phyloP scores from a whole-genome alignment of 1,140 invertebrate species.

The Heliothis subflexa region DNA sequence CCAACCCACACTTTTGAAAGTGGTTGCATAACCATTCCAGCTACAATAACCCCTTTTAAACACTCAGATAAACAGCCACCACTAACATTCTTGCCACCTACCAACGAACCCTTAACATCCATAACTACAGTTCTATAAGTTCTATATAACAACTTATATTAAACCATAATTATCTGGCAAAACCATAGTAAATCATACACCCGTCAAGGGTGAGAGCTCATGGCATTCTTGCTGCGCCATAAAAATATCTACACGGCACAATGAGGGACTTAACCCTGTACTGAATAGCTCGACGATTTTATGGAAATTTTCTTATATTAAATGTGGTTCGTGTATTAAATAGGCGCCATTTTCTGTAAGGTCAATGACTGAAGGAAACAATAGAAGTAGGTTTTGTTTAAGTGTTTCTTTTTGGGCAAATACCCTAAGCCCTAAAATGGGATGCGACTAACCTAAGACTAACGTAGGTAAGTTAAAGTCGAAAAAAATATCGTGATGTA shows the following conservation, averaged over 20 bases:
- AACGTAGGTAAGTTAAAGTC: no score
- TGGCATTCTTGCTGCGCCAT: constrained; percentile 6
- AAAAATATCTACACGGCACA: constrained; percentile 35
- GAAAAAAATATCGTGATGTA: no score
- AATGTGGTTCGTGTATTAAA: constrained; percentile 89
- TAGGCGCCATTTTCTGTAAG: constrained; percentile 90
- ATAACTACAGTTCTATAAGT: neutral
- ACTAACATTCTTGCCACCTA: neutral
- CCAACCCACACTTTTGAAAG: no score
- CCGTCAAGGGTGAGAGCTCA: constrained; percentile 10
- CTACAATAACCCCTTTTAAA: no score
- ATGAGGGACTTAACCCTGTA: constrained; percentile 34
- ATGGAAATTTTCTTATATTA: constrained; percentile 29
- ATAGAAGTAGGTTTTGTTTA: no score
- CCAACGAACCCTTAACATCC: neutral
- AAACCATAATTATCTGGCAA: constrained; percentile 10
- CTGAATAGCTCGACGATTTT: neutral
- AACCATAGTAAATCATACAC: constrained; percentile 18
- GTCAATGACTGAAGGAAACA: neutral
- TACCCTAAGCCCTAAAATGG: no score
- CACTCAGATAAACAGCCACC: neutral
- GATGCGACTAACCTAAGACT: no score
- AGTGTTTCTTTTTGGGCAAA: no score
- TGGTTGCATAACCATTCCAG: no score
- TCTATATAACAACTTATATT: neutral